Evolutionary conservation across 2,797 vertebrate species (phyloP).

Genomic region (Malurus splendens): DNA sequence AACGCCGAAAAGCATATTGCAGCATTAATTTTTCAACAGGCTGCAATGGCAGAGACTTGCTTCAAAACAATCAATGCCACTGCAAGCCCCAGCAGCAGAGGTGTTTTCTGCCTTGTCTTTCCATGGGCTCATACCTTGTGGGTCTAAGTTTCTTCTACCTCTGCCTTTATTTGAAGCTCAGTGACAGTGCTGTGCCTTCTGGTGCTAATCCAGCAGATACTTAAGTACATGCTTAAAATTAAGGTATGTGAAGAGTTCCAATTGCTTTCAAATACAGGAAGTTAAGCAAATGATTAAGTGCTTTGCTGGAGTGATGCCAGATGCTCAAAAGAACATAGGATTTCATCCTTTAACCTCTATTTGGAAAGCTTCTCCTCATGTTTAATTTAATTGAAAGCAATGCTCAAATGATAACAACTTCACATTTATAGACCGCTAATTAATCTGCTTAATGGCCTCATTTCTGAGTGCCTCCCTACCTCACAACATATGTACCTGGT

Average conservation of each 20-base stretch:
- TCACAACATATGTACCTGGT: not conserved
- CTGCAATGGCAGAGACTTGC: not conserved
- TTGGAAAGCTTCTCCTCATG: constrained; percentile 37
- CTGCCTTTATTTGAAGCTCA: not conserved
- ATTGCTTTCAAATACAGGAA: constrained; percentile 36
- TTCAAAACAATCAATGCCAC: constrained; percentile 1
- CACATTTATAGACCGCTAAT: constrained; percentile 42
- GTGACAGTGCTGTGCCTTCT: not conserved
- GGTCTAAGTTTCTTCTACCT: not conserved
- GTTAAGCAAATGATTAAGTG: constrained; percentile 51
- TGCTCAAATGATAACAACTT: constrained; percentile 49
- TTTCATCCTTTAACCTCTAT: constrained; percentile 28
- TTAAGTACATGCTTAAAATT: constrained; percentile 28
- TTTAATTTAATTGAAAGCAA: constrained; percentile 62
- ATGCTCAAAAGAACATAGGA: constrained; percentile 17
- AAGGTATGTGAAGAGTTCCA: constrained; percentile 6
- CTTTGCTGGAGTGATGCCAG: constrained; percentile 42
- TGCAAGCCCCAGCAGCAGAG: not conserved
- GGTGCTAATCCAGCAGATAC: not conserved
- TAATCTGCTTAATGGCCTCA: constrained; percentile 33
- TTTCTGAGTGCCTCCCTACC: not conserved
- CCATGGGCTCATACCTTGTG: not conserved
- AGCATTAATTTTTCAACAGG: constrained; percentile 30
- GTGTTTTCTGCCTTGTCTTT: not conserved
- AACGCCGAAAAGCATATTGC: constrained; percentile 22